Percentiles rank a stretch among this genome's conserved stretches.
These are phyloP conservation scores for Cabera pusaria DNA, from an alignment of 2,888 invertebrate species.

Conservation along the genomic window DNA sequence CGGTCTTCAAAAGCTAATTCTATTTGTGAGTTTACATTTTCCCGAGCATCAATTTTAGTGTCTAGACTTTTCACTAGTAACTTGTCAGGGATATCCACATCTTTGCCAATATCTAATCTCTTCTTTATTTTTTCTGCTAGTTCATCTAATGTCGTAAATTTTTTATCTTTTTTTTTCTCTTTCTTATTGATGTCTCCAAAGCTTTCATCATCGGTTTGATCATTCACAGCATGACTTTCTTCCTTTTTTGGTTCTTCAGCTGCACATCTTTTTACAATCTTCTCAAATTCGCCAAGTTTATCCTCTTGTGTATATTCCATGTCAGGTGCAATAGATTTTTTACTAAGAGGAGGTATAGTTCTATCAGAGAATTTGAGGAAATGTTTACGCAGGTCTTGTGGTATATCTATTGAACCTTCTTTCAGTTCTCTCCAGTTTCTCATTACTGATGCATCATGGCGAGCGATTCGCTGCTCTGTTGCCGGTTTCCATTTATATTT, in stretches of 20 bases:
- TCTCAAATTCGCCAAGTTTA: conserved; percentile 72
- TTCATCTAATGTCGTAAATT: conserved; percentile 63
- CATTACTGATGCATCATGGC: conserved; percentile 86
- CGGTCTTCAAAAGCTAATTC: conserved; percentile 40
- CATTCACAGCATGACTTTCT: conserved; percentile 3
- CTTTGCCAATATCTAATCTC: conserved; percentile 54
- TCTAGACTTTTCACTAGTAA: conserved; percentile 53
- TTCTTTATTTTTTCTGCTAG: conserved; percentile 57
- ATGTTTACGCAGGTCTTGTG: conserved; percentile 79
- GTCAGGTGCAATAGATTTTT: conserved; percentile 54
- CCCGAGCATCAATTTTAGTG: conserved; percentile 22
- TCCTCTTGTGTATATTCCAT: conserved; percentile 52
- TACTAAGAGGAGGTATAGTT: conserved; percentile 67
- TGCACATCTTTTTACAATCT: conserved; percentile 73
- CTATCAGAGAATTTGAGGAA: conserved; percentile 87
- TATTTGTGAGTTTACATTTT: conserved; percentile 45
- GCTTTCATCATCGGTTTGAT: conserved; percentile 16
- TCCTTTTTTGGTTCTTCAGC: conserved; percentile 34
- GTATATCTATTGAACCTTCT: conserved; percentile 76
- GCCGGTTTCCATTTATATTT: conserved; percentile 86
- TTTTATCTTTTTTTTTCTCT: conserved; percentile 38
- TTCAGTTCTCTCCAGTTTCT: conserved; percentile 88
- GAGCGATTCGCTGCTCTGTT: conserved; percentile 78
- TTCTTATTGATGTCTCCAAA: conserved; percentile 20
- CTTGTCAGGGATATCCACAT: conserved; percentile 58